phyloP scores from a whole-genome alignment of 2,888 invertebrate species.

The Brenthis ino region DNA sequence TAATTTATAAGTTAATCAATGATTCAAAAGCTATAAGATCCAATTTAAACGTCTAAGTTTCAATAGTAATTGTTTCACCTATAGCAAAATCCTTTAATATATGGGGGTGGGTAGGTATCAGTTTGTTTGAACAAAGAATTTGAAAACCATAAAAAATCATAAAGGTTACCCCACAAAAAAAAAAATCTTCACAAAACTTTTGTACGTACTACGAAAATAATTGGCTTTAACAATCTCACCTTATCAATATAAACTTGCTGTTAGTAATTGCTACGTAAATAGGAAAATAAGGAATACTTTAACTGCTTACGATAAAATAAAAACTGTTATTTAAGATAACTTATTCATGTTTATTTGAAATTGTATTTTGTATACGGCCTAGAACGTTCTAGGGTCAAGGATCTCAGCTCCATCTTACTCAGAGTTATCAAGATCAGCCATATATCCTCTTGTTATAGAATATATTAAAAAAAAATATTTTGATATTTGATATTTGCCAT shows the following conservation, averaged over 20 bases:
- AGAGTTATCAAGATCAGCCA: neutral
- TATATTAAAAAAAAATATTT: neutral
- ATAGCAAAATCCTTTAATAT: neutral
- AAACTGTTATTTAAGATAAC: neutral
- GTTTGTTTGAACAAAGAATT: neutral
- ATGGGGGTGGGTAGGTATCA: neutral
- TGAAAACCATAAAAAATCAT: no score
- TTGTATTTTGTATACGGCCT: conserved; percentile 12
- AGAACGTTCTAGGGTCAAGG: conserved; percentile 30
- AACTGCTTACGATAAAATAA: no score
- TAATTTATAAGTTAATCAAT: conserved; percentile 24
- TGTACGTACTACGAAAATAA: no score
- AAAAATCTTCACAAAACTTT: no score
- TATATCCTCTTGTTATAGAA: neutral
- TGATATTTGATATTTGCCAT: no score
- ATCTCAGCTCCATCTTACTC: conserved; percentile 1
- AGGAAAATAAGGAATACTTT: no score
- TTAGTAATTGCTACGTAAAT: no score
- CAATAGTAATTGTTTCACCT: neutral
- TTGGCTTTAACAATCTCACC: no score
- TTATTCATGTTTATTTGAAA: neutral
- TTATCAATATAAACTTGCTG: no score
- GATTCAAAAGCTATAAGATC: conserved; percentile 22
- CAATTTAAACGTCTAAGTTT: conserved; percentile 11
- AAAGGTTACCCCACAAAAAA: no score